These are phyloP conservation scores for Otocyon megalotis DNA, from an alignment of 2,113 vertebrate species.

Conservation along the genomic window DNA sequence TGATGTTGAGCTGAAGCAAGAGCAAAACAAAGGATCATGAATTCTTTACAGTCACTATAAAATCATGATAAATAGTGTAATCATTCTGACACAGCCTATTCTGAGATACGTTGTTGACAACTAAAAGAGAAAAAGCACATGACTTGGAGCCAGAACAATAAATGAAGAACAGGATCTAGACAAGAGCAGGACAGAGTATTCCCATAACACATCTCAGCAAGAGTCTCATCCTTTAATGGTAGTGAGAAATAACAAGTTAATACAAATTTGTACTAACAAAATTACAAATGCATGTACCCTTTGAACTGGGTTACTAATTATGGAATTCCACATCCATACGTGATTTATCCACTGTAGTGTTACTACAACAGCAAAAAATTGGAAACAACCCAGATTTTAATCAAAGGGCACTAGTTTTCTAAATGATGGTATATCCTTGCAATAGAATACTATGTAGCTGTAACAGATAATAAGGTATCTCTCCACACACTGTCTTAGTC, in stretches of 20 bases:
- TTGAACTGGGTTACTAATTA: constrained; percentile 13
- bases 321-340: background rate
- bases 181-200: background rate
- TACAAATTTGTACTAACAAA: constrained; percentile 38
- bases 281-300: background rate
- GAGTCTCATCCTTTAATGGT: background rate
- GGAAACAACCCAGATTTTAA: background rate
- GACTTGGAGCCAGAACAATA: background rate
- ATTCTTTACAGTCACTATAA: background rate
- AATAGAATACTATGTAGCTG: background rate
- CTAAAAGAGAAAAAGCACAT: background rate
- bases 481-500: background rate
- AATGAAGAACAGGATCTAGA: background rate
- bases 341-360: background rate
- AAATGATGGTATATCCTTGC: background rate
- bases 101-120: constrained; percentile 28
- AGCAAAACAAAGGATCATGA: background rate
- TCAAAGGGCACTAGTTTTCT: background rate
- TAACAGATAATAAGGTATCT: constrained; percentile 7
- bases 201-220: background rate
- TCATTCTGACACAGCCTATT: constrained; percentile 5
- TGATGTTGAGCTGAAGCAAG: background rate
- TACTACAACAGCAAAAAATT: background rate
- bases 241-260: constrained; percentile 37
- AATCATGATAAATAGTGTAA: constrained; percentile 10